Base-by-base conservation (phyloP, 2,888 invertebrate species). In the Drosophila birchii region DNA sequence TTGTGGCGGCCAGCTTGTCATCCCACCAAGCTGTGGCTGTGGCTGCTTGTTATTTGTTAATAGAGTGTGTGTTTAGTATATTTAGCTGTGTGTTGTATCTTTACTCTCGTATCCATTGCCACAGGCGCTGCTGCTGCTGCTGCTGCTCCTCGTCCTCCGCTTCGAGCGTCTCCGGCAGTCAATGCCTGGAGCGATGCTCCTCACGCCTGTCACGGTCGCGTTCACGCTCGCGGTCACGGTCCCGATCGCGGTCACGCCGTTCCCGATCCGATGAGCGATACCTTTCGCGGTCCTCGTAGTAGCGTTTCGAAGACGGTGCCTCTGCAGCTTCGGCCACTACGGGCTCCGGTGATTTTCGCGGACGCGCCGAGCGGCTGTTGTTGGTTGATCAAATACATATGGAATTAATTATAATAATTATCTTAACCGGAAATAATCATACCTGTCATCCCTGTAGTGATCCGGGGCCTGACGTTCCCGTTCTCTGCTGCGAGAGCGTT, bases 241-340 rank as follows among this genome's bases (percentile, higher is more conserved):
- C 96, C 87, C 93, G 94, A 90, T 93, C 95, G 54, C 95, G 93
- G 82, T 94, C 94, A 74, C 95, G 94, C 36, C 95, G 93, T 92
- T 95, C 96, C 89, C 93, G 94, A 91, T 93, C 96, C 92, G 94
- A 95, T 77, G 94, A 94, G 59, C 96, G 95, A 93, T 97, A 97
- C 75, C 97, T 94, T 93, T 97, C 97, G 68, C 97, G 95, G 93
- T 97, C 97, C 84, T 97, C 97, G 93, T 97, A 97, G 94, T 97
- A 97, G 39, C 94, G 92, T 83, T 93, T 93, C 29, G 91, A 91
- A n/a, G 90, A 90, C 51, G 91, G 88, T 34, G 91, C 91, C 72
- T 92, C 93, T 45, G 90, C 91, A 69, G 92, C 88, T 47, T 91
- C 89, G 66, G 92, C 92, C 49, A 93, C 94, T 20, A 93, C 93